These are phyloP conservation scores for Melanotaenia duboulayi DNA, from an alignment of 2,113 vertebrate genomes.

Conservation along the genomic window DNA sequence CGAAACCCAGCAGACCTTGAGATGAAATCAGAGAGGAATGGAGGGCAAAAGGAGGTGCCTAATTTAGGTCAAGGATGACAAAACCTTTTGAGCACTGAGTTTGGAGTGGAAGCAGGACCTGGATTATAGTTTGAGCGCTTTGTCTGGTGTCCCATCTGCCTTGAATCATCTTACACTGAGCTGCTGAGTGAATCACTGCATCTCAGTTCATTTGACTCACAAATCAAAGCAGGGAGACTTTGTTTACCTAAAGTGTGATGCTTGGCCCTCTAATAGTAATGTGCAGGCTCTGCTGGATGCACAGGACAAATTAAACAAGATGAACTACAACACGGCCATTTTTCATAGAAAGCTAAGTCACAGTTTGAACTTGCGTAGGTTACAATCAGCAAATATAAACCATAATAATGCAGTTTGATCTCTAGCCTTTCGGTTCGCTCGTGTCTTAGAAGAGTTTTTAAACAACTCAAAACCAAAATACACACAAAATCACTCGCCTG, in stretches of 20 bases:
- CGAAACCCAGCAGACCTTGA: constrained; percentile 52
- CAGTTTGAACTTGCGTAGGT: background rate
- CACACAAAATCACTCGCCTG: no score
- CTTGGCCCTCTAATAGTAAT: no score
- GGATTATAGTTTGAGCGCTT: constrained; percentile 33
- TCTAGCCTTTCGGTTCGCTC: no score
- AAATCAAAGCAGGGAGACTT: constrained; percentile 6
- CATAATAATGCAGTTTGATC: no score
- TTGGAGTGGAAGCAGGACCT: constrained; percentile 23
- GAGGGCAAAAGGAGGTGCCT: constrained; percentile 22
- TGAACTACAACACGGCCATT: constrained; percentile 17
- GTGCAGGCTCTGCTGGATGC: no score
- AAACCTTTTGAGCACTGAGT: constrained; percentile 33
- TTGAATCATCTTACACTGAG: constrained; percentile 50
- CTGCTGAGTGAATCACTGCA: constrained; percentile 34
- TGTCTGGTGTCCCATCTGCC: constrained; percentile 18
- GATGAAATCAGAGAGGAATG: constrained; percentile 53
- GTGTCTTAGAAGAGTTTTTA: no score
- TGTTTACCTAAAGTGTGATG: background rate
- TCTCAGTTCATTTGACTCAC: constrained; percentile 34
- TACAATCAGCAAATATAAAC: no score
- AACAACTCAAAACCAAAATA: no score
- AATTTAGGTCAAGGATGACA: constrained; percentile 70
- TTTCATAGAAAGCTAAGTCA: constrained; percentile 6
- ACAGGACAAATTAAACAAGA: constrained; percentile 22